These are phyloP conservation scores for Hystrix brachyura DNA, from an alignment of 2,113 vertebrate species.

Conservation along the genomic window DNA sequence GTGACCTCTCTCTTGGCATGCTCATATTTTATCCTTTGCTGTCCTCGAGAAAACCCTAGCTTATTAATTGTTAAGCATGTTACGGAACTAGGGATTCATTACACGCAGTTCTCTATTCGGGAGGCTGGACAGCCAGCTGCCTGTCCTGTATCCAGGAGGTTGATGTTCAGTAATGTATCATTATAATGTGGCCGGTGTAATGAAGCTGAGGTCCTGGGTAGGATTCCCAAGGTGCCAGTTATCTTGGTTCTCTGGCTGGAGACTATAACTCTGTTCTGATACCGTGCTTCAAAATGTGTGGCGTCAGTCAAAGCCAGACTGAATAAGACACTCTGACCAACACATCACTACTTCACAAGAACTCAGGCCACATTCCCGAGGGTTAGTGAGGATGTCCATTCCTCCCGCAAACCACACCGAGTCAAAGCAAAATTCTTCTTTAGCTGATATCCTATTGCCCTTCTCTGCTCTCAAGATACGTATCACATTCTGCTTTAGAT, in stretches of 20 bases:
- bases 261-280: conserved; percentile 28
- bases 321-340: neutral
- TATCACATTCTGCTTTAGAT: neutral
- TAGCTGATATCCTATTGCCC: neutral
- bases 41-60: conserved; percentile 69
- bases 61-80: conserved; percentile 76
- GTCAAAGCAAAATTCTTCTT: neutral
- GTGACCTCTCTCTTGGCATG: conserved; percentile 17
- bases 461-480: neutral
- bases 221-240: conserved; percentile 55
- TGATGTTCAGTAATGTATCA: conserved; percentile 61
- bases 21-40: conserved; percentile 71
- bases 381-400: accelerated
- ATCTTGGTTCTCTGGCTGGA: conserved; percentile 28
- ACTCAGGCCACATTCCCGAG: neutral
- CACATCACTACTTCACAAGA: neutral
- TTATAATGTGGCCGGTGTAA: conserved; percentile 55
- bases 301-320: conserved; percentile 1
- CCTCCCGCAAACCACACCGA: neutral
- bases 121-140: conserved; percentile 61
- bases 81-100: conserved; percentile 62
- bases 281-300: neutral
- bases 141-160: conserved; percentile 39
- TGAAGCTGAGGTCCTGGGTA: conserved; percentile 59
- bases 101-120: conserved; percentile 52